Conservation (phyloP, 2,113 vertebrate genomes). For the Myocastor coypus region DNA sequence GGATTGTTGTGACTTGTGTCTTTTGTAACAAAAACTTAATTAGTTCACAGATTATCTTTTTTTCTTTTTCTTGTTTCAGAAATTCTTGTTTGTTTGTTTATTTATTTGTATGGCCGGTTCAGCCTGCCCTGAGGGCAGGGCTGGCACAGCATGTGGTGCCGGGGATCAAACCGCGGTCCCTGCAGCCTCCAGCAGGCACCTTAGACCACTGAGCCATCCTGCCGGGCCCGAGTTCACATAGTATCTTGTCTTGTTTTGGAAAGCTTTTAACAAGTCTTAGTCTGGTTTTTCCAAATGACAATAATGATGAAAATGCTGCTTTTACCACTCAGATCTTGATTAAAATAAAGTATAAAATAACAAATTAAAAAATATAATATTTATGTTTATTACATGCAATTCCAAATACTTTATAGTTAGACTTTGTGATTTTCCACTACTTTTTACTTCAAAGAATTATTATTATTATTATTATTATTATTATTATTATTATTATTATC, state of each 20-base stretch:
- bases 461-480: too few species aligned
- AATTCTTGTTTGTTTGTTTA: too few species aligned
- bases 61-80: too few species aligned
- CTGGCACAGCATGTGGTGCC: too few species aligned
- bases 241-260: background rate
- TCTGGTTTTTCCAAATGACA: background rate
- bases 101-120: too few species aligned
- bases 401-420: background rate
- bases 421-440: background rate
- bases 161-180: too few species aligned
- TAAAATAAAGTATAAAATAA: slow-evolving; percentile 33
- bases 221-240: too few species aligned
- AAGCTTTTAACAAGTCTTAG: background rate
- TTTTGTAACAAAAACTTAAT: background rate
- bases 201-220: too few species aligned
- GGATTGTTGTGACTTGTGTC: background rate
- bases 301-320: background rate
- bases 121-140: too few species aligned
- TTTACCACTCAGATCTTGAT: background rate
- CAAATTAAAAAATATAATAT: background rate
- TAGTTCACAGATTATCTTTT: slow-evolving; percentile 25
- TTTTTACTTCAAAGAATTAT: slow-evolving; percentile 6
- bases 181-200: too few species aligned
- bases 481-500: too few species aligned
- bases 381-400: slow-evolving; percentile 32